Conservation (phyloP, 2,113 vertebrate species). For the Hydrochoerus hydrochaeris region DNA sequence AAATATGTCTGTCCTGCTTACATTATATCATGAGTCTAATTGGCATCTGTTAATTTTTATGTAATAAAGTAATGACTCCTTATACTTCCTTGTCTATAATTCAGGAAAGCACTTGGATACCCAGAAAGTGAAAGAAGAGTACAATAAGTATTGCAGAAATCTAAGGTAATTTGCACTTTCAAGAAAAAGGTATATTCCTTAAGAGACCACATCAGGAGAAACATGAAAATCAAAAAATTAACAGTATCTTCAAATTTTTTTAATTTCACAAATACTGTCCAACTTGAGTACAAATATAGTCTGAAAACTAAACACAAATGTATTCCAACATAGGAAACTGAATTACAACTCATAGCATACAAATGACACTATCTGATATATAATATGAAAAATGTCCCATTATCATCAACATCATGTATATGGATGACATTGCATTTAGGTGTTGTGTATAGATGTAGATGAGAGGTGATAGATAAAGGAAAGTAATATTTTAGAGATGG, state of each 20-base stretch:
- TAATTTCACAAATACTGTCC: neutral
- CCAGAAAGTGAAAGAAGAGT: neutral
- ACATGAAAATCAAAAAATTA: neutral
- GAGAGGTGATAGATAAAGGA: neutral
- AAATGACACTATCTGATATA: neutral
- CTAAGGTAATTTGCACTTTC: neutral
- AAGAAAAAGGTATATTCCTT: neutral
- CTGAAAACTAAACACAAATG: neutral
- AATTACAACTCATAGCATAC: neutral
- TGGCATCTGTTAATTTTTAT: neutral
- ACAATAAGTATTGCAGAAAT: neutral
- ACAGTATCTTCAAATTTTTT: neutral
- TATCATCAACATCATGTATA: neutral
- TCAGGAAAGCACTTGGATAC: neutral
- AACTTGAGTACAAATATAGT: neutral
- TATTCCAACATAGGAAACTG: neutral
- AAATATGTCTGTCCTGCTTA: neutral
- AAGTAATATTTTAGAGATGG: neutral
- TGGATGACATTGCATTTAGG: neutral
- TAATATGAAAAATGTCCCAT: neutral
- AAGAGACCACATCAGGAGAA: neutral
- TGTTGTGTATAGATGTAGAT: neutral
- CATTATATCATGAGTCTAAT: neutral
- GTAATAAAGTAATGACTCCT: neutral
- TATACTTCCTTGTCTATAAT: neutral